These are phyloP conservation scores for Orthosia gothica DNA, from an alignment of 2,888 invertebrate species.

Conservation along the genomic window DNA sequence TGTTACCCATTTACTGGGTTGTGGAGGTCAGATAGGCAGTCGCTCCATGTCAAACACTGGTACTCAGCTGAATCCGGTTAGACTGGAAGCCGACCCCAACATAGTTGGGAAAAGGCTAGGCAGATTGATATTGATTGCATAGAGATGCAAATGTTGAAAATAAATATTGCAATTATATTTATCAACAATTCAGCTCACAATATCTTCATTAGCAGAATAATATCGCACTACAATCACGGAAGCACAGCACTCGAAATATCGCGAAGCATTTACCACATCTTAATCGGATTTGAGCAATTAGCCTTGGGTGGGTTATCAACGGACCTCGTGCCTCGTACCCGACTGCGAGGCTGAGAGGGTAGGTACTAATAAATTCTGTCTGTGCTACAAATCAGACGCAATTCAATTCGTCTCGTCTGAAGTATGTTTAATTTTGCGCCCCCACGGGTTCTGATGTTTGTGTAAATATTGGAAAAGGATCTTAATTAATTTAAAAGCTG, in stretches of 20 bases:
- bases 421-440: constrained; percentile 71
- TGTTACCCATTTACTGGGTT: no score
- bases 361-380: constrained; percentile 61
- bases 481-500: constrained; percentile 47
- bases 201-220: constrained; percentile 14
- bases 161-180: background rate
- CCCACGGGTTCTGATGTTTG: constrained; percentile 33
- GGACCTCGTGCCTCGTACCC: constrained; percentile 10
- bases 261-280: constrained; percentile 38
- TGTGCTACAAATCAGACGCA: constrained; percentile 66
- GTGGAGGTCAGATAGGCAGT: no score
- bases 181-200: background rate
- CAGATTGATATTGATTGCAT: no score
- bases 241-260: constrained; percentile 35
- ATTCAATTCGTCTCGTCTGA: constrained; percentile 71
- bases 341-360: constrained; percentile 2
- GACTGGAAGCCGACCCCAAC: no score
- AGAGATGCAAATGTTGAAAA: background rate
- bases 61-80: no score
- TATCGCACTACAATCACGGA: constrained; percentile 9
- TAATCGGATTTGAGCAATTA: constrained; percentile 67
- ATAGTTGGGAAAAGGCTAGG: no score
- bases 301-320: constrained; percentile 47
- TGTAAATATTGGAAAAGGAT: constrained; percentile 51
- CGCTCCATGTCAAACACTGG: no score